Evolutionary conservation across 2,113 vertebrate species (phyloP).

Genomic region (Thinocorus orbignyianus): DNA sequence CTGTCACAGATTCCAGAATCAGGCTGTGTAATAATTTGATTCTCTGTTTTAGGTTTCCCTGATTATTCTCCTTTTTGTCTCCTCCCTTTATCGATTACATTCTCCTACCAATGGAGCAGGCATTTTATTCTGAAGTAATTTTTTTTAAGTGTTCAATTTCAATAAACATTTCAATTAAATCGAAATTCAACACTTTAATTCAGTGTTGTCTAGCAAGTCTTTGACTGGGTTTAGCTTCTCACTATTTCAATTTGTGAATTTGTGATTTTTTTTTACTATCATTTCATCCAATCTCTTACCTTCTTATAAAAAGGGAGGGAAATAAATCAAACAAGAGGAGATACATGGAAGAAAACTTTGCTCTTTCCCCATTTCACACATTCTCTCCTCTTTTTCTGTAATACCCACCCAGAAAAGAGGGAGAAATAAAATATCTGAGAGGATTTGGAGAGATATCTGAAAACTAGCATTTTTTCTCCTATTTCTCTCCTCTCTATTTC

Average conservation of each 20-base stretch:
- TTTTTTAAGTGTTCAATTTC: not conserved
- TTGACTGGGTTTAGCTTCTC: not conserved
- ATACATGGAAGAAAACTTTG: not conserved
- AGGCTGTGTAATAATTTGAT: not conserved
- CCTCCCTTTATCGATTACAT: not conserved
- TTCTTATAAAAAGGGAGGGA: not conserved
- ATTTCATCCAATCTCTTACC: not conserved
- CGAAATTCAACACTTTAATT: not conserved
- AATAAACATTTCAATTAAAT: not conserved
- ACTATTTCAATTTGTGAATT: not conserved
- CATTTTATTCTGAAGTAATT: not conserved
- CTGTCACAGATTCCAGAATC: not conserved
- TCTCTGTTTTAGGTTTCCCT: not conserved
- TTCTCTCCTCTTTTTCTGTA: not conserved
- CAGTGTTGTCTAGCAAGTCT: not conserved
- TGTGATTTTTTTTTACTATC: not conserved
- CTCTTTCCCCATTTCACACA: not conserved
- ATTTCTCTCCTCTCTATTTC: not conserved
- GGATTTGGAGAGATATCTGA: not conserved
- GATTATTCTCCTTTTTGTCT: not conserved
- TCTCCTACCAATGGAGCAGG: not conserved
- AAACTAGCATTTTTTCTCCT: not conserved
- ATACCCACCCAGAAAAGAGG: not conserved
- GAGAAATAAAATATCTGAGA: not conserved
- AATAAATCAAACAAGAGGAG: not conserved